These are phyloP conservation scores for Camptogramma bilineatum DNA, from an alignment of 2,888 invertebrate genomes.

Conservation along the genomic window DNA sequence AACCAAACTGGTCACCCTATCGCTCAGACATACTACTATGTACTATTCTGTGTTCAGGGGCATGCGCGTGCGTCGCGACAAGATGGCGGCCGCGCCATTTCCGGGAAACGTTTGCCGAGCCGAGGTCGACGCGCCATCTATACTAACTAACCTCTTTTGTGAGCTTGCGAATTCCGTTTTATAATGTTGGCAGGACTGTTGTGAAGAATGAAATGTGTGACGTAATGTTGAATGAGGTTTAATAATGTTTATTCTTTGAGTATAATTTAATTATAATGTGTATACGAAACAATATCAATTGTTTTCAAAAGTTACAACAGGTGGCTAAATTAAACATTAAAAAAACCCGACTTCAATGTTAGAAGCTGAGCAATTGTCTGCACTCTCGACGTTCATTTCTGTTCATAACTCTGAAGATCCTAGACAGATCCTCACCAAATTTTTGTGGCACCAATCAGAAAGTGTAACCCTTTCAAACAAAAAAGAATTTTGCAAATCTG, in stretches of 20 bases:
- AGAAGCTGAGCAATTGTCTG: too few relatives aligned
- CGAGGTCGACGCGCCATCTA: constrained; percentile 50
- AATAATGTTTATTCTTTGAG: background rate
- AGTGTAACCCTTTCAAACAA: too few relatives aligned
- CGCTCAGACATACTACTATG: constrained; percentile 3
- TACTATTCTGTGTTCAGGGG: constrained; percentile 14
- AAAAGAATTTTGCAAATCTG: too few relatives aligned
- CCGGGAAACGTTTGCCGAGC: constrained; percentile 58
- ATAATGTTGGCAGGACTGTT: constrained; percentile 21
- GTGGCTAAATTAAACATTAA: too few relatives aligned
- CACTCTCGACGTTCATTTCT: too few relatives aligned
- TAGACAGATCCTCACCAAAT: too few relatives aligned
- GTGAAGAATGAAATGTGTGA: constrained; percentile 5
- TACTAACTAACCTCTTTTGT: constrained; percentile 23
- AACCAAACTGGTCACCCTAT: constrained; percentile 34
- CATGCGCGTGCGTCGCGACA: constrained; percentile 46
- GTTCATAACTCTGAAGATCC: too few relatives aligned
- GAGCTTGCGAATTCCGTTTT: constrained; percentile 22
- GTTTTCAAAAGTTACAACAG: too few relatives aligned
- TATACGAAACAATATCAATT: too few relatives aligned
- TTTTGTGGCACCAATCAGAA: too few relatives aligned
- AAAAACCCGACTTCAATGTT: too few relatives aligned
- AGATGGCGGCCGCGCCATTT: constrained; percentile 61
- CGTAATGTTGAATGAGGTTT: constrained; percentile 10
- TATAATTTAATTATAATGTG: too few relatives aligned